Percentiles rank a stretch among this genome's conserved stretches.
These are phyloP conservation scores for Sebastes matsubarae DNA, from an alignment of 2,797 vertebrate genomes.

Conservation along the genomic window DNA sequence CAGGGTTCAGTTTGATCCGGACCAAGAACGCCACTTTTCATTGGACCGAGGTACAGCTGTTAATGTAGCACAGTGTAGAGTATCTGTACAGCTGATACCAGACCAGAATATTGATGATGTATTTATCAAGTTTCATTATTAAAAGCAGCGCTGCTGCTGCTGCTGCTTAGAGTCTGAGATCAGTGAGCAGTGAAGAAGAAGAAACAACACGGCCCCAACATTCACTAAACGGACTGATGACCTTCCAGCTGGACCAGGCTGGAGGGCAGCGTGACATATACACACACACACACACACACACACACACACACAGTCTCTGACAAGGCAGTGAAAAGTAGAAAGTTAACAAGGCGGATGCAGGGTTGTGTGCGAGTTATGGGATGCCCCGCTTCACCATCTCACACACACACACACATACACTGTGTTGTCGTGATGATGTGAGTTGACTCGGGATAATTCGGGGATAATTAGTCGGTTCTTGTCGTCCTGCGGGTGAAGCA, in stretches of 20 bases:
- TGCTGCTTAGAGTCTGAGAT: background rate
- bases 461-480: constrained; percentile 62
- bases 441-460: constrained; percentile 58
- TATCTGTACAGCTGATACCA: background rate
- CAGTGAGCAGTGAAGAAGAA: constrained; percentile 45
- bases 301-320: background rate
- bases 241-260: constrained; percentile 70
- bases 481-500: constrained; percentile 49
- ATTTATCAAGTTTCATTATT: background rate
- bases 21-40: too few relatives aligned
- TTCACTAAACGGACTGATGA: constrained; percentile 58
- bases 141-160: background rate
- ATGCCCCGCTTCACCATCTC: constrained; percentile 4
- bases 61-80: too few relatives aligned
- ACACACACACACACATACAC: constrained; percentile 20
- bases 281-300: background rate
- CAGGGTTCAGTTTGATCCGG: too few relatives aligned
- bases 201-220: constrained; percentile 30
- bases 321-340: constrained; percentile 32
- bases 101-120: background rate
- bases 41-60: too few relatives aligned
- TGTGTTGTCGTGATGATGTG: constrained; percentile 39
- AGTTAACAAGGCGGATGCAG: constrained; percentile 63
- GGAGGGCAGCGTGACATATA: constrained; percentile 50
- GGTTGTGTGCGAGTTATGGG: constrained; percentile 53